Evolutionary conservation across 2,113 vertebrate genomes (phyloP).

Genomic region (Chamaetylas fuelleborni): DNA sequence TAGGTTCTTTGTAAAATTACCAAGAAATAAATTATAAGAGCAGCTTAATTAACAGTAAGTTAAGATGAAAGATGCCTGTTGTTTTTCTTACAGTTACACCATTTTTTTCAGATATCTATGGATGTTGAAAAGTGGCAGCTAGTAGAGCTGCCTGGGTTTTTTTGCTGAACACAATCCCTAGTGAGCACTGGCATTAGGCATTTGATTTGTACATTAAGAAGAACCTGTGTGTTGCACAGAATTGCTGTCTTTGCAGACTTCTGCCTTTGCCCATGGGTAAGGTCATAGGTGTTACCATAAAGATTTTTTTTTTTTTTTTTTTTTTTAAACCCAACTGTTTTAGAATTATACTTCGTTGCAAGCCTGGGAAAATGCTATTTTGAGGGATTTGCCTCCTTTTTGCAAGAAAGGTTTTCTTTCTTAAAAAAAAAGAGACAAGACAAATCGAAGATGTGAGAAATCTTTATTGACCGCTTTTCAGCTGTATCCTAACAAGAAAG

Average conservation of each 20-base stretch:
- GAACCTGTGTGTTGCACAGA: background rate
- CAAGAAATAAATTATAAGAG: slow-evolving; percentile 11
- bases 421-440: background rate
- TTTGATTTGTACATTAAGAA: background rate
- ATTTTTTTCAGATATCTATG: background rate
- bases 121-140: background rate
- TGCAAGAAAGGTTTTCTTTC: background rate
- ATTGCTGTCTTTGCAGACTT: background rate
- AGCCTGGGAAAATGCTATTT: background rate
- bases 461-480: background rate
- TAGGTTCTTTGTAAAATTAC: slow-evolving; percentile 1
- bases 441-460: background rate
- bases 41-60: background rate
- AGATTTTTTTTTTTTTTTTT: background rate
- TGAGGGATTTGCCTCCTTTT: background rate
- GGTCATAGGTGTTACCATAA: background rate
- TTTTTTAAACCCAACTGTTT: background rate
- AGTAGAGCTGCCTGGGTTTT: background rate
- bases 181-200: background rate
- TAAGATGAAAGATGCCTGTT: background rate
- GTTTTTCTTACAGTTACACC: background rate
- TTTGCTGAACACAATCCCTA: background rate
- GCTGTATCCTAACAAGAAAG: background rate
- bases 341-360: background rate
- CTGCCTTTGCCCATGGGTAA: background rate